These are phyloP conservation scores for Caenorhabditis elegans DNA, from an alignment of 1,140 invertebrate species.

Conservation along the genomic window WBcel235 BX284602.5:10652501-10653000, in stretches of 20 bases:
- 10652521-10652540: too few species aligned
- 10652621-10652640: constrained; percentile 35
- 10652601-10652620: constrained; percentile 42
- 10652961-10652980: too few species aligned
- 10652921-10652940: too few species aligned
- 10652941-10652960: too few species aligned
- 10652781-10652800: not conserved
- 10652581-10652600: not conserved
- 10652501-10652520: not conserved
- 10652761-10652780: constrained; percentile 31
- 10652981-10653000: too few species aligned
- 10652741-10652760: constrained; percentile 46
- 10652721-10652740: constrained; percentile 52
- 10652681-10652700: constrained; percentile 43
- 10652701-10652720: constrained; percentile 45
- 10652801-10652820: too few species aligned
- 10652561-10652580: not conserved
- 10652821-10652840: too few species aligned
- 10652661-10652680: constrained; percentile 51
- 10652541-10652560: not conserved
- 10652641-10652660: constrained; percentile 45
- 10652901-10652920: too few species aligned
- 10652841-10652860: too few species aligned
- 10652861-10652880: too few species aligned
- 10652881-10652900: too few species aligned